These are phyloP conservation scores for Percina caprodes DNA, from an alignment of 2,113 vertebrate genomes.

Conservation along the genomic window DNA sequence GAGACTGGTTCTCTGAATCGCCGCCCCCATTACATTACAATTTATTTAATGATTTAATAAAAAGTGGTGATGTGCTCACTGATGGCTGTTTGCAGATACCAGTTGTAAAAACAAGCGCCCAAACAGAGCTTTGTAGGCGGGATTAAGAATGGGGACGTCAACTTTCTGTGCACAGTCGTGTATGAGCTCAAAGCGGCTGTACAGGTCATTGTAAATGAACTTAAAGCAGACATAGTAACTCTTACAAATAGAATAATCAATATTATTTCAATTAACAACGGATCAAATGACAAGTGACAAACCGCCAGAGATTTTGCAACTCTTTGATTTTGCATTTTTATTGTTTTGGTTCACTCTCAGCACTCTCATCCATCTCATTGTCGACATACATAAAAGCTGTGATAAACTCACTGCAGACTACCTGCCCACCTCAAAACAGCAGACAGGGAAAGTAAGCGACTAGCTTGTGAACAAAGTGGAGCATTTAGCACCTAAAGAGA, in stretches of 20 bases:
- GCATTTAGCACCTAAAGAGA: background rate
- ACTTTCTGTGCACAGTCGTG: background rate
- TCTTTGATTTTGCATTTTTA: too few relatives aligned
- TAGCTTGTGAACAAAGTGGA: background rate
- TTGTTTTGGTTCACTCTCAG: too few relatives aligned
- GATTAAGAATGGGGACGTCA: background rate
- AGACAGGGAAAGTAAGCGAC: too few relatives aligned
- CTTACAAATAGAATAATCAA: too few relatives aligned
- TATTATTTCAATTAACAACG: too few relatives aligned
- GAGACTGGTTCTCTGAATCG: background rate
- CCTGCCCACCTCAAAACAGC: too few relatives aligned
- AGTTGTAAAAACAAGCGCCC: background rate
- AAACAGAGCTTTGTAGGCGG: background rate
- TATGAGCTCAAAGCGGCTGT: background rate
- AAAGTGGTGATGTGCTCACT: background rate
- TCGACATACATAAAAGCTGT: too few relatives aligned
- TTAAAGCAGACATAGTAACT: background rate
- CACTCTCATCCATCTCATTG: too few relatives aligned
- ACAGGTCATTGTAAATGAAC: background rate
- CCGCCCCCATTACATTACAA: background rate
- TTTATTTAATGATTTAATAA: background rate
- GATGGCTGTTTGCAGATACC: background rate
- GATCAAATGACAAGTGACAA: too few relatives aligned
- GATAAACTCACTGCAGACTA: too few relatives aligned
- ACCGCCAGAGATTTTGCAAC: too few relatives aligned